phyloP scores from a whole-genome alignment of 2,797 vertebrate genomes.

The Eidolon dupreanum region DNA sequence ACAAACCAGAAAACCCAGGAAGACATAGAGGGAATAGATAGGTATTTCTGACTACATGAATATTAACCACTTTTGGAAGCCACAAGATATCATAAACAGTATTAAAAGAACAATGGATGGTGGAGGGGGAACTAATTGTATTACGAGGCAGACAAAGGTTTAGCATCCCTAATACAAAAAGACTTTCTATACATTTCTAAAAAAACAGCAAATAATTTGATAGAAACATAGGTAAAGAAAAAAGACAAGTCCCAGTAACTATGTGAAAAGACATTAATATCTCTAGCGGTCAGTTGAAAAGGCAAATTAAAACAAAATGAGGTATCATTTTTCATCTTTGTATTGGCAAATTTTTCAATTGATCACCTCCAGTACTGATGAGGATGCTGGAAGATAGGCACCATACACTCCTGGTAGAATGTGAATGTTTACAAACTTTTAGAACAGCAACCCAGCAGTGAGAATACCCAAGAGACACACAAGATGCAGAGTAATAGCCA shows the following conservation, averaged over 20 bases:
- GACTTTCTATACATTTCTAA: neutral
- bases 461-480: neutral
- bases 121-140: neutral
- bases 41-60: neutral
- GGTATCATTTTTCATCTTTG: conserved; percentile 6
- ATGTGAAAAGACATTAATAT: neutral
- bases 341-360: neutral
- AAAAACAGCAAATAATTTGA: neutral
- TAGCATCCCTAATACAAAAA: neutral
- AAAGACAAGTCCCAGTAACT: neutral
- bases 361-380: neutral
- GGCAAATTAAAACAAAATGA: conserved; percentile 31
- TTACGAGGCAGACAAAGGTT: neutral
- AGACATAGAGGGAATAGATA: neutral
- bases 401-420: neutral
- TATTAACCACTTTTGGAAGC: neutral
- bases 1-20: neutral
- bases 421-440: conserved; percentile 17
- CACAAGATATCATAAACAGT: neutral
- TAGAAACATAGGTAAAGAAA: neutral
- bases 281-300: conserved; percentile 24
- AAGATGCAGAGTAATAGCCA: neutral
- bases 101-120: neutral
- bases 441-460: neutral
- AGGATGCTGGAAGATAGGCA: neutral